A percentile compares a stretch with the other conserved stretches of the same genome.
Conservation (phyloP, 1,140 invertebrate species). For the Hormaphis cornu region DNA sequence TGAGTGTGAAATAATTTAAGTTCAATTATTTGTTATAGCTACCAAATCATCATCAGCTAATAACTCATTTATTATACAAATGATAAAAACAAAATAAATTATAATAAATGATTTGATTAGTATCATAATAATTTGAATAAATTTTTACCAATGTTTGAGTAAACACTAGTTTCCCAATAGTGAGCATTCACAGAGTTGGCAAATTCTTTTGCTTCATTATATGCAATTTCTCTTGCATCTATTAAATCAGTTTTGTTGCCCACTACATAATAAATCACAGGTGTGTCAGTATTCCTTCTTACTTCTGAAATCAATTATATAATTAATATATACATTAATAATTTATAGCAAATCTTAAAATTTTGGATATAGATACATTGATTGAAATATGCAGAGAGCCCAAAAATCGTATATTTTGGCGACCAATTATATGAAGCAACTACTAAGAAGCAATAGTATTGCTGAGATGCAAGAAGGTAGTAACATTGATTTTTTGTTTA, state of each 20-base stretch:
- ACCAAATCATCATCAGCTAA: too few relatives aligned
- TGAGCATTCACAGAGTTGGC: constrained; percentile 3
- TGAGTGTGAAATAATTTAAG: neutral
- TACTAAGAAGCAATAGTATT: too few relatives aligned
- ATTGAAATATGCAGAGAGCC: too few relatives aligned
- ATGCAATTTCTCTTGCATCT: neutral
- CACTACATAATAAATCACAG: constrained; percentile 21
- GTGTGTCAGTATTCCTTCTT: constrained; percentile 20
- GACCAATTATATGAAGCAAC: too few relatives aligned
- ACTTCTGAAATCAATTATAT: constrained; percentile 13
- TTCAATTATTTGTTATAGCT: too few relatives aligned
- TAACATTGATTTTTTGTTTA: too few relatives aligned
- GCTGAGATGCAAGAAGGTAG: too few relatives aligned
- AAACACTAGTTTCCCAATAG: constrained; percentile 26
- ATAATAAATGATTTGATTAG: neutral
- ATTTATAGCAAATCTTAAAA: too few relatives aligned
- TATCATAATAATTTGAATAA: neutral
- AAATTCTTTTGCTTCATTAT: constrained; percentile 22
- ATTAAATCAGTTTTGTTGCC: constrained; percentile 17
- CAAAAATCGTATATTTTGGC: too few relatives aligned
- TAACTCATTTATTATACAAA: too few relatives aligned
- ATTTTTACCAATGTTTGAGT: neutral
- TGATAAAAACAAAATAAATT: neutral
- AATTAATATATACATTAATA: neutral
- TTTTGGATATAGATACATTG: neutral